phyloP scores from a whole-genome alignment of 1,140 invertebrate genomes.

The Apocrypta bakeri region DNA sequence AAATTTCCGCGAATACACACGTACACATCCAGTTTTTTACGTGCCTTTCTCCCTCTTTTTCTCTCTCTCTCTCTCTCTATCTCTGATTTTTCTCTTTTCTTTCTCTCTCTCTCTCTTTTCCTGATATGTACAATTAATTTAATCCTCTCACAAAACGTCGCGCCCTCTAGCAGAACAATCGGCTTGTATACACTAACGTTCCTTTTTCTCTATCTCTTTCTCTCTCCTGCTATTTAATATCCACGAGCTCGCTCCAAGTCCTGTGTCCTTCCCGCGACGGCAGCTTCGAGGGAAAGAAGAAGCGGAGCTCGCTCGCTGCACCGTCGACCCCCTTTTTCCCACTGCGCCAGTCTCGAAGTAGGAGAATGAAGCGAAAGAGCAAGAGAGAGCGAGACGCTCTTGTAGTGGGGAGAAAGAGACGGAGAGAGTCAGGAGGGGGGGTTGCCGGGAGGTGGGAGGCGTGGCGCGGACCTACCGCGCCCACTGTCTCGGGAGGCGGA shows the following conservation, averaged over 20 bases:
- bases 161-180: slow-evolving; percentile 37
- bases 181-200: slow-evolving; percentile 11
- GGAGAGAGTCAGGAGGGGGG: neutral
- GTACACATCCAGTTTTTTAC: neutral
- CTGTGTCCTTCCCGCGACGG: neutral
- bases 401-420: neutral
- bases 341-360: neutral
- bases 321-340: slow-evolving; percentile 36
- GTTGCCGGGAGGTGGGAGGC: slow-evolving; percentile 1
- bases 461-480: slow-evolving; percentile 11
- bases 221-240: neutral
- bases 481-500: slow-evolving; percentile 4
- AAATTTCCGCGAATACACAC: neutral
- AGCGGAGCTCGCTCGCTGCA: neutral
- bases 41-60: neutral
- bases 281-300: slow-evolving; percentile 12
- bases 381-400: neutral
- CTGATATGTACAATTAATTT: neutral
- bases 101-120: too few relatives aligned
- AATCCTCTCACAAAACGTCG: slow-evolving; percentile 12
- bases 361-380: slow-evolving; percentile 12
- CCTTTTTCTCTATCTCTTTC: neutral
- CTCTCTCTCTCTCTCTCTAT: too few relatives aligned
- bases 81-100: neutral
- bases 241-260: neutral